These are phyloP conservation scores for Heliconius sara DNA, from an alignment of 2,888 invertebrate genomes.

Conservation along the genomic window DNA sequence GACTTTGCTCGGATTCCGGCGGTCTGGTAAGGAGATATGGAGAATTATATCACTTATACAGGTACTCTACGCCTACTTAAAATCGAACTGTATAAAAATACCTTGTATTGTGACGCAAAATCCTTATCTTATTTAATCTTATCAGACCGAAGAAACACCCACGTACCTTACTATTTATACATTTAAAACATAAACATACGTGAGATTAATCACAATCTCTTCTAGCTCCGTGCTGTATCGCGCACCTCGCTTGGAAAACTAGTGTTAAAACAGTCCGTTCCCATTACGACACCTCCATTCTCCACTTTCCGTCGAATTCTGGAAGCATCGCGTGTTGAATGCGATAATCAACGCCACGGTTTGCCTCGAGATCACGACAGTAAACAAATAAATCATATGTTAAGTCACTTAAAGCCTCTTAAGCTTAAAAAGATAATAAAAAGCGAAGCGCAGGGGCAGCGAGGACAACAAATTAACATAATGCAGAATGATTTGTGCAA, in stretches of 20 bases:
- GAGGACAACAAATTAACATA: conserved; percentile 38
- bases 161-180: neutral
- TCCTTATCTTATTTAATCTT: neutral
- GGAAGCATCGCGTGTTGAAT: neutral
- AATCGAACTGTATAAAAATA: neutral
- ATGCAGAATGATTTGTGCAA: conserved; percentile 41
- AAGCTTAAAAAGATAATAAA: conserved; percentile 31
- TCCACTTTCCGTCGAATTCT: neutral
- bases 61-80: too few relatives aligned
- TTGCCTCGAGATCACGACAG: neutral
- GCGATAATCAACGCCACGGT: neutral
- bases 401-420: neutral
- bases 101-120: neutral
- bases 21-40: neutral
- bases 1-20: too few relatives aligned
- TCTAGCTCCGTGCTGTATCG: neutral
- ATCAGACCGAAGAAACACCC: neutral
- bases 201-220: neutral
- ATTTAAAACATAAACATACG: neutral
- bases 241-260: neutral
- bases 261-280: neutral
- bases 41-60: neutral
- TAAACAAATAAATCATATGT: too few relatives aligned
- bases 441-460: conserved; percentile 32
- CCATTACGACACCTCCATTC: neutral